Percentiles rank a stretch among this genome's conserved stretches.
phyloP scores from a whole-genome alignment of 2,888 invertebrate genomes.

The Lordiphosa andalusiaca region DNA sequence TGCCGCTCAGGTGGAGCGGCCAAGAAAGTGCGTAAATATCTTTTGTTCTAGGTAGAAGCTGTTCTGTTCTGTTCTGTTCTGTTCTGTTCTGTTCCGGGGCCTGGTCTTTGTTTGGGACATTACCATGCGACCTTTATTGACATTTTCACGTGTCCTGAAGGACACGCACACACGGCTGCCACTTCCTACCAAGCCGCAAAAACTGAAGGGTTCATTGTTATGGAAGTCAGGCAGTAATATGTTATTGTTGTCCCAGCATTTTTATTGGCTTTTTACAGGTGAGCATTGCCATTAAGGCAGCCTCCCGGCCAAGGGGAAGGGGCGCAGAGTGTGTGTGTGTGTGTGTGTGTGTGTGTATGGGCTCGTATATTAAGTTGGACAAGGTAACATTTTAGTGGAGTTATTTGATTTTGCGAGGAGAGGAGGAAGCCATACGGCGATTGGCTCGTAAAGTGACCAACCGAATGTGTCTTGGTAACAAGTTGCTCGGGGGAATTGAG shows the following conservation, averaged over 20 bases:
- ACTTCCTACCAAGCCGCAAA: neutral
- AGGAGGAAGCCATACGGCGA: slow-evolving; percentile 27
- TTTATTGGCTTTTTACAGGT: slow-evolving; percentile 66
- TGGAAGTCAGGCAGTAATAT: slow-evolving; percentile 62
- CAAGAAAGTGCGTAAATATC: slow-evolving; percentile 22
- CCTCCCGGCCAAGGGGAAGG: slow-evolving; percentile 10
- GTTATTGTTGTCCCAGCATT: slow-evolving; percentile 59
- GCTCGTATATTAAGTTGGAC: slow-evolving; percentile 21
- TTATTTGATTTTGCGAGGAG: slow-evolving; percentile 56
- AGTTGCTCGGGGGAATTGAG: neutral
- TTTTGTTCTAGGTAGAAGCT: slow-evolving; percentile 6
- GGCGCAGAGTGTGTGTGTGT: neutral
- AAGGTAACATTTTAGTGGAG: slow-evolving; percentile 55
- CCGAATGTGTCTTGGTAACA: slow-evolving; percentile 33
- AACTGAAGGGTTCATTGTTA: slow-evolving; percentile 44
- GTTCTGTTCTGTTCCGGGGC: neutral
- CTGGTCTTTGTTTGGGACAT: slow-evolving; percentile 11
- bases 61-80: neutral
- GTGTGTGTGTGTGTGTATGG: neutral
- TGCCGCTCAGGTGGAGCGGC: slow-evolving; percentile 23
- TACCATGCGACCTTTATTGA: slow-evolving; percentile 58
- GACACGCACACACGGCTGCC: slow-evolving; percentile 32
- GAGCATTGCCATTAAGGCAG: slow-evolving; percentile 50
- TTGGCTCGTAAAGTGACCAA: slow-evolving; percentile 45
- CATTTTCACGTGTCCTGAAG: slow-evolving; percentile 64